These are phyloP conservation scores for Bellardia pandia DNA, from an alignment of 2,888 invertebrate genomes.

Conservation along the genomic window DNA sequence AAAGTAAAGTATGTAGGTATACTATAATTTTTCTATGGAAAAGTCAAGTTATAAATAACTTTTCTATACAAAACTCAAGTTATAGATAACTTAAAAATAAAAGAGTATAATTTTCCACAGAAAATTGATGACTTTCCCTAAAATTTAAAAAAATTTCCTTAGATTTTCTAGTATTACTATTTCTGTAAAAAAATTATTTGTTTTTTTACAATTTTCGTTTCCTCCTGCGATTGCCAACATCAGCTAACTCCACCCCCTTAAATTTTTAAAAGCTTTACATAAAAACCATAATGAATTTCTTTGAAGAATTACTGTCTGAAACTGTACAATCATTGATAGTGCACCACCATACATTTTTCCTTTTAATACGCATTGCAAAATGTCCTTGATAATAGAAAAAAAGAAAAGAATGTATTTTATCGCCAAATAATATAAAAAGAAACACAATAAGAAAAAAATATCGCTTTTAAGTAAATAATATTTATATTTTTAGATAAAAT, in stretches of 20 bases:
- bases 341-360: neutral
- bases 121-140: neutral
- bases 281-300: neutral
- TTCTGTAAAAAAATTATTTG: neutral
- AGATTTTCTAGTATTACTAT: neutral
- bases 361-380: neutral
- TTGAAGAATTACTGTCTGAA: neutral
- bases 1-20: too few species aligned
- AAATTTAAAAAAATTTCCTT: too few species aligned
- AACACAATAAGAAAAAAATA: neutral
- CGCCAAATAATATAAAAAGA: neutral
- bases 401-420: neutral
- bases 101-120: too few species aligned
- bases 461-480: neutral
- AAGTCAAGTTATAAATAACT: too few species aligned
- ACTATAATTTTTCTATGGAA: too few species aligned
- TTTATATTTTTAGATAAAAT: neutral
- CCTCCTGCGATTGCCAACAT: too few species aligned
- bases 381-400: slow-evolving; percentile 13
- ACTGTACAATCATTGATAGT: slow-evolving; percentile 18
- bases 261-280: neutral
- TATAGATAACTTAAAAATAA: too few species aligned
- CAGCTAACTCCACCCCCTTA: too few species aligned
- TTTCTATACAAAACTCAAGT: too few species aligned
- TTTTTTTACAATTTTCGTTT: neutral